Evolutionary conservation across 2,113 vertebrate genomes (phyloP), one percentile per base, ranked within the genome.

Genomic region (Columba janthina): DNA sequence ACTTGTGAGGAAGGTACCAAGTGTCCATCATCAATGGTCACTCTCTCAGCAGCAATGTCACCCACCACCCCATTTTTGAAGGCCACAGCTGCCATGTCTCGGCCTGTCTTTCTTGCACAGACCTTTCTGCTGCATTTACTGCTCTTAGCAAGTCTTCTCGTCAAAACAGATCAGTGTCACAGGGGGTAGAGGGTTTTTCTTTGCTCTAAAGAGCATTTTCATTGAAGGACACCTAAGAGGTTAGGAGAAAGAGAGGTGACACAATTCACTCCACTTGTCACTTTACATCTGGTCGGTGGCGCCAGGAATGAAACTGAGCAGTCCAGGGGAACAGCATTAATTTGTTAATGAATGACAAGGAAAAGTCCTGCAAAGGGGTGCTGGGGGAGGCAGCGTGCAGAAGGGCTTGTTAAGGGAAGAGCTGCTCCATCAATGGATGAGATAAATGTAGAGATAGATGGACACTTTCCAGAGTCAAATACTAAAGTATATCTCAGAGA

Each of bases 211-310:
- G 71, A 73, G 31, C 58, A 7, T 76, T 93, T 66, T 10, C 26
- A 10, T 1, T 66, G 78, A 91, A 94, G 76, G 90, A n/a, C 88
- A 85, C 58, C 93, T 66, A 26, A 58, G 58, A 61, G 74, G 77
- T 94, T 76, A 90, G 81, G 81, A 79, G 66, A 65, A 88, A 56
- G 60, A 88, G 88, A 83, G 56, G 51, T 88, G 73, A 85, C 75
- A 86, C 94, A 88, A 83, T 64, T 96, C 91, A 80, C 88, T 90
- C 85, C 57, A 17, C 60, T 88, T 94, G 88, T 90, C 94, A 77
- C 56, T 91, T 71, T 62, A 25, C 75, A 74, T 83, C 93, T 95
- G 91, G 64, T 44, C 61, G 38, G 54, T 3, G 24, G 84, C 81
- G 88, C 88, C 94, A 93, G 82, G 38, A 96, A 42, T 71, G 78